Conservation (phyloP, 64 coral and sea anemone species). For the Dendrophyllia cribrosa region DNA sequence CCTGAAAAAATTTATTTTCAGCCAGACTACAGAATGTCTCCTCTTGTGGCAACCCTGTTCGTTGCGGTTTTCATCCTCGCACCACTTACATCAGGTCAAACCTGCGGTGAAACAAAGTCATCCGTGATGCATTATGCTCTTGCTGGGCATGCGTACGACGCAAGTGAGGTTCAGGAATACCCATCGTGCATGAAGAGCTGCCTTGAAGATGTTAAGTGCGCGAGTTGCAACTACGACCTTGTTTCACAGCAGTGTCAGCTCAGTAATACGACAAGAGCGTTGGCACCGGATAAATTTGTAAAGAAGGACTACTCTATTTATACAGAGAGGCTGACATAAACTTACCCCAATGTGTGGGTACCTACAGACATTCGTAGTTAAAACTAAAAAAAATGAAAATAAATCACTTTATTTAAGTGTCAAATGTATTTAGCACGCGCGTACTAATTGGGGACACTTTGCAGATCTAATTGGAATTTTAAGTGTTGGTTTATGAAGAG, state of each 20-base stretch:
- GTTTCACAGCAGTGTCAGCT: not conserved
- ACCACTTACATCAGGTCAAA: not conserved
- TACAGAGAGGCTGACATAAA: not conserved
- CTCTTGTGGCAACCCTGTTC: not conserved
- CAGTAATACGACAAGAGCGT: not conserved
- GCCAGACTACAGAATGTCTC: not conserved
- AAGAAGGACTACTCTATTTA: slow-evolving; percentile 10
- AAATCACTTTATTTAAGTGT: no score
- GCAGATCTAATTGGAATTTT: no score
- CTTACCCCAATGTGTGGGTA: not conserved
- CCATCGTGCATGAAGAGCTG: slow-evolving; percentile 6
- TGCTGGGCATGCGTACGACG: not conserved
- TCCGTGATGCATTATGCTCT: slow-evolving; percentile 14
- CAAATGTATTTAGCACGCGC: no score
- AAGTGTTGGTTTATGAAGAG: no score
- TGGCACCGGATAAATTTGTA: not conserved
- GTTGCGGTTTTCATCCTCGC: no score
- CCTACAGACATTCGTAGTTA: no score
- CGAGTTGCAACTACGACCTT: slow-evolving; percentile 16
- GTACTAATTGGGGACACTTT: no score
- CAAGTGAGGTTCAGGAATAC: not conserved
- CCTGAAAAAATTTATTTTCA: not conserved
- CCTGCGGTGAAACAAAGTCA: not conserved
- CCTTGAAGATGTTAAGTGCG: not conserved
- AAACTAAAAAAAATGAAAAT: no score